phyloP scores from a whole-genome alignment of 2,113 vertebrate genomes.

The Cyanistes caeruleus region DNA sequence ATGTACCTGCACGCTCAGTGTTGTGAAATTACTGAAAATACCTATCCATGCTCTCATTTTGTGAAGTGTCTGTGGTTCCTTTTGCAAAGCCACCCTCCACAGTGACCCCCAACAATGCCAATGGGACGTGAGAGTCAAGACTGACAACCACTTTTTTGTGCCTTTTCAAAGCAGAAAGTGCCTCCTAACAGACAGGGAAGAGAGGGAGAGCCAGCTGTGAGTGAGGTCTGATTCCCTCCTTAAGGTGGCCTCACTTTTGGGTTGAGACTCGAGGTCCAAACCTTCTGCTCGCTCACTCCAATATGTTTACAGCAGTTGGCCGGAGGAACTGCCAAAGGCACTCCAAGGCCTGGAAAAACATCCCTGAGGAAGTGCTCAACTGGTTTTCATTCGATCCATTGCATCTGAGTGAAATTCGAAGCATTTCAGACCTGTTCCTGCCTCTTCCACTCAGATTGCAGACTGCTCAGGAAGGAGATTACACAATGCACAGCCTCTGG shows the following conservation, averaged over 20 bases:
- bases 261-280: neutral
- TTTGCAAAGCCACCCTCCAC: neutral
- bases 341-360: conserved; percentile 5
- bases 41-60: neutral
- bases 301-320: neutral
- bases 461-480: neutral
- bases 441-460: neutral
- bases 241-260: neutral
- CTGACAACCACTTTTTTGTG: neutral
- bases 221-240: neutral
- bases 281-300: neutral
- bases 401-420: neutral
- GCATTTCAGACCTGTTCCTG: neutral
- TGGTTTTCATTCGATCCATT: neutral
- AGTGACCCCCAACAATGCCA: neutral
- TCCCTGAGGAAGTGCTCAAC: neutral
- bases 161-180: neutral
- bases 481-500: neutral
- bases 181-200: neutral
- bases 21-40: neutral
- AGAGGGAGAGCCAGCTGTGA: neutral
- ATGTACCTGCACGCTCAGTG: neutral
- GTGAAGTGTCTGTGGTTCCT: neutral
- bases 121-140: neutral
- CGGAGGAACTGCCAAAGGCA: neutral